Evolutionary conservation across 1,140 invertebrate genomes (phyloP).

Genomic region (Drosophila pseudoananassae): DNA sequence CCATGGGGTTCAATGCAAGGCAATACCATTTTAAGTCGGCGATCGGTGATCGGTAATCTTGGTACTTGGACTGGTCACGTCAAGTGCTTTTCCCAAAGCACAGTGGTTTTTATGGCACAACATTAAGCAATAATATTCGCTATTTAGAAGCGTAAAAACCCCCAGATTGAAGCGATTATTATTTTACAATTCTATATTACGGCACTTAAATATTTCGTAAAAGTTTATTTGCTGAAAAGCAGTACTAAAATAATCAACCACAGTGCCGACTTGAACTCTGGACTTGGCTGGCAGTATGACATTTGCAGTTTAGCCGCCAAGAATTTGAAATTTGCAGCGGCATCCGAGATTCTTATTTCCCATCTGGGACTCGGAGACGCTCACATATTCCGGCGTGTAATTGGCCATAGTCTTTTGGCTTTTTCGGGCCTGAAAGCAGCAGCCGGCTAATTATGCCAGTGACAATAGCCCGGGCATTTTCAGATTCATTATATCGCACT

Average conservation of each 20-base stretch:
- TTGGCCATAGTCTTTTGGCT: slow-evolving; percentile 1
- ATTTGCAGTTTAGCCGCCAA: slow-evolving; percentile 54
- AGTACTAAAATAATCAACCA: slow-evolving; percentile 17
- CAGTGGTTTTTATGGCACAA: slow-evolving; percentile 9
- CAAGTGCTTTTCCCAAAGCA: slow-evolving; percentile 37
- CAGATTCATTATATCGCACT: slow-evolving; percentile 29
- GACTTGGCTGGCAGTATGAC: slow-evolving; percentile 42
- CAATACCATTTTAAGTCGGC: slow-evolving; percentile 47
- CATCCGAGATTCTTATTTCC: slow-evolving; percentile 25
- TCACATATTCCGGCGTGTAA: slow-evolving; percentile 9
- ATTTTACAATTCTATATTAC: background rate
- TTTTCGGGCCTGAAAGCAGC: slow-evolving; percentile 5
- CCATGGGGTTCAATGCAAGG: slow-evolving; percentile 42
- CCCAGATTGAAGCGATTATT: too few species aligned
- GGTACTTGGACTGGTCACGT: slow-evolving; percentile 35
- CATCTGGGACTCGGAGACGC: slow-evolving; percentile 5
- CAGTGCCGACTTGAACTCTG: slow-evolving; percentile 27
- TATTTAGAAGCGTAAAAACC: background rate
- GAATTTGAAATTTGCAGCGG: slow-evolving; percentile 54
- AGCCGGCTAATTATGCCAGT: slow-evolving; percentile 50
- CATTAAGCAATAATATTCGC: background rate
- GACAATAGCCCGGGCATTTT: slow-evolving; percentile 46
- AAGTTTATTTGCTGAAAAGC: background rate
- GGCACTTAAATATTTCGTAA: background rate
- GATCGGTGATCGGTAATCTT: slow-evolving; percentile 26